Conservation (phyloP, 2,888 invertebrate species). For the Archaeoteleia sp. region DNA sequence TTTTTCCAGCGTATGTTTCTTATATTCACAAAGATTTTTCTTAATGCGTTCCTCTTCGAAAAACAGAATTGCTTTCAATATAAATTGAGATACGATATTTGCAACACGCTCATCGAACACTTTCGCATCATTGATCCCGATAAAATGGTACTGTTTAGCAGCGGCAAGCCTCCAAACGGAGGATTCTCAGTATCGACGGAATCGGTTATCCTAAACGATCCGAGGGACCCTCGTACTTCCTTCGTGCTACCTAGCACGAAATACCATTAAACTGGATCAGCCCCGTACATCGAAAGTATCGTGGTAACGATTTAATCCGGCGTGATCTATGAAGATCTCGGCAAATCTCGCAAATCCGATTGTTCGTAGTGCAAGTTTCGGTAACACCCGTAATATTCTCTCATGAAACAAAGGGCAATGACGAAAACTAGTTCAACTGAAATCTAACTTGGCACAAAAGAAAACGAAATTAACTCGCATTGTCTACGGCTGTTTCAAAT, state of each 20-base stretch:
- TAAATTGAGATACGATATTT: too few species aligned
- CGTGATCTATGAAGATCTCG: slow-evolving; percentile 44
- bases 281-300: slow-evolving; percentile 29
- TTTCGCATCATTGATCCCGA: slow-evolving; percentile 22
- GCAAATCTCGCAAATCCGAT: slow-evolving; percentile 7
- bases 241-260: slow-evolving; percentile 3
- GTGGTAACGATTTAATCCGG: slow-evolving; percentile 41
- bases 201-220: slow-evolving; percentile 20
- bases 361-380: slow-evolving; percentile 21
- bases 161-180: neutral
- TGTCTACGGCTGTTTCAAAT: neutral
- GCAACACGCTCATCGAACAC: slow-evolving; percentile 13
- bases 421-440: slow-evolving; percentile 26
- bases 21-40: too few species aligned
- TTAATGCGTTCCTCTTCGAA: too few species aligned
- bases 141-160: slow-evolving; percentile 11
- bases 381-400: slow-evolving; percentile 28
- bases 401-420: slow-evolving; percentile 20
- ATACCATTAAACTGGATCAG: slow-evolving; percentile 40
- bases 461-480: slow-evolving; percentile 16
- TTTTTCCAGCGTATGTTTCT: too few species aligned
- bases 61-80: too few species aligned
- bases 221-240: slow-evolving; percentile 16
- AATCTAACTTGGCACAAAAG: slow-evolving; percentile 22
- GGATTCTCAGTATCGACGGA: slow-evolving; percentile 19